A percentile compares a stretch with the other conserved stretches of the same genome.
Evolutionary conservation across 2,797 vertebrate species (phyloP).

Genomic region (Stomatorhinus walkeri): DNA sequence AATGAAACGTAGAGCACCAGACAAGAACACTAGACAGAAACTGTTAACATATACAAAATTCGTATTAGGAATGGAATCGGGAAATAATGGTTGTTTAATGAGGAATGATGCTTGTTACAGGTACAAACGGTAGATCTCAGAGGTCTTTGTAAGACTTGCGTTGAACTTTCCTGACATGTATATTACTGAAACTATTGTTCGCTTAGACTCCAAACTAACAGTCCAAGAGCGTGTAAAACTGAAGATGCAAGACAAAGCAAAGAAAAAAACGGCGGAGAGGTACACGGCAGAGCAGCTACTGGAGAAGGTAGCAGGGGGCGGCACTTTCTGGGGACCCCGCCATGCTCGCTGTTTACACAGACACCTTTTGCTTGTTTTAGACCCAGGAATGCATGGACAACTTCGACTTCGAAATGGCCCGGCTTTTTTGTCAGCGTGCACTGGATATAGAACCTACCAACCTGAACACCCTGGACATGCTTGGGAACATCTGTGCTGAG

Average conservation of each 20-base stretch:
- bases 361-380: conserved; percentile 42
- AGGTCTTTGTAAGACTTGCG: not conserved
- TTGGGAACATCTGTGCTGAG: conserved; percentile 69
- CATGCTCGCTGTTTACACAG: not conserved
- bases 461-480: conserved; percentile 63
- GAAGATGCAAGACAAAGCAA: conserved; percentile 66
- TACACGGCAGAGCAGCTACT: conserved; percentile 64
- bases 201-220: conserved; percentile 38
- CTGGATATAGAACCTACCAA: conserved; percentile 67
- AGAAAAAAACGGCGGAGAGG: conserved; percentile 68
- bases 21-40: not conserved
- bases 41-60: not conserved
- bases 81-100: not conserved
- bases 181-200: not conserved
- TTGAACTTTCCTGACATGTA: not conserved
- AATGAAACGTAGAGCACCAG: not conserved
- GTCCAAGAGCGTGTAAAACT: conserved; percentile 65
- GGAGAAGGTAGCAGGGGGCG: conserved; percentile 58
- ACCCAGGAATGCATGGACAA: conserved; percentile 67
- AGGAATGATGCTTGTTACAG: not conserved
- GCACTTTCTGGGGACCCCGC: not conserved
- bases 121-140: not conserved
- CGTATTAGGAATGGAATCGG: not conserved
- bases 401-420: conserved; percentile 71
- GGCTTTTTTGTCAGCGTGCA: conserved; percentile 68